Percentiles rank a stretch among this genome's conserved stretches.
Evolutionary conservation across 2,888 invertebrate genomes (phyloP).

Genomic region (Perdita meconis): DNA sequence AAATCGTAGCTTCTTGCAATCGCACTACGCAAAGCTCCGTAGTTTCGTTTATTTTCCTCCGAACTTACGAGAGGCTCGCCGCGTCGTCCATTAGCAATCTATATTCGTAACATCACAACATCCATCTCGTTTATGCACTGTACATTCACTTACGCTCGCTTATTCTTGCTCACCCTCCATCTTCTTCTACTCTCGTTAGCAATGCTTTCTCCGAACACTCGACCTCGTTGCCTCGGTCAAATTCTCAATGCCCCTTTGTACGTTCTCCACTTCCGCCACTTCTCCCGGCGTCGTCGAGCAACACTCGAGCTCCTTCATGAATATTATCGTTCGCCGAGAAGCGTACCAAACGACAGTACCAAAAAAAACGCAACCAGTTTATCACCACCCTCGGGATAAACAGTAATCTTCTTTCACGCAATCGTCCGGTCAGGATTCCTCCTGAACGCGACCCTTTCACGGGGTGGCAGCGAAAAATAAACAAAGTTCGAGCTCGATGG

Average conservation of each 20-base stretch:
- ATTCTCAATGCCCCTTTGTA: too few relatives aligned
- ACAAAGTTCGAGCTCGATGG: neutral
- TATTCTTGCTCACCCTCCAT: neutral
- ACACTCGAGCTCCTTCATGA: neutral
- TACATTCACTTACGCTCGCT: neutral
- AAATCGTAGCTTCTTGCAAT: too few relatives aligned
- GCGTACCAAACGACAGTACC: too few relatives aligned
- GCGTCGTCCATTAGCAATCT: slow-evolving; percentile 6
- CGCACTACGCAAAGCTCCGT: neutral
- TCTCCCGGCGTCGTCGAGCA: neutral
- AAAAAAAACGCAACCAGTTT: neutral
- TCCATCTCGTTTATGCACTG: slow-evolving; percentile 26
- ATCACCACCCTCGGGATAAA: neutral
- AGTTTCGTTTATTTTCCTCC: slow-evolving; percentile 9
- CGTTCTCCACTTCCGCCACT: neutral
- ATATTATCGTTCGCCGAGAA: neutral
- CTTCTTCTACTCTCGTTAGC: slow-evolving; percentile 15
- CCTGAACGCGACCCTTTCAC: neutral
- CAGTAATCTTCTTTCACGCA: neutral
- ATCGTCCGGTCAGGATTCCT: neutral
- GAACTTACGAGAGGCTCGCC: neutral
- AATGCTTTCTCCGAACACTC: neutral
- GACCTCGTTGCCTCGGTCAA: neutral
- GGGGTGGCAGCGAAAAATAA: neutral
- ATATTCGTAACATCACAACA: slow-evolving; percentile 22